Evolutionary conservation across 2,113 vertebrate species (phyloP).

Genomic region (Rattus rattus): DNA sequence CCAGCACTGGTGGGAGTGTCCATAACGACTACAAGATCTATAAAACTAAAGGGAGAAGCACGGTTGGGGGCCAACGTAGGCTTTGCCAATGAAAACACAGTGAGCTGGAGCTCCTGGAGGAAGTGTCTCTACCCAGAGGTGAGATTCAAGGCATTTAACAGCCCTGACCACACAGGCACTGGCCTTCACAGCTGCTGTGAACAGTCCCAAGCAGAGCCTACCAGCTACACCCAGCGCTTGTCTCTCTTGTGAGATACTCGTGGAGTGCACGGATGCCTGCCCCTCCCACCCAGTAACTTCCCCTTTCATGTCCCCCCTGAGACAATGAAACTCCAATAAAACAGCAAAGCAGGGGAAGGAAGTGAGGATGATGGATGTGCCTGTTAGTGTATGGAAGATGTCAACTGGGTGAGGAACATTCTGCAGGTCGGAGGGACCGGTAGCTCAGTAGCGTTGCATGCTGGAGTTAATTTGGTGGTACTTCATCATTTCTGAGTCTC

Average conservation of each 20-base stretch:
- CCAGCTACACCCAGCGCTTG: neutral
- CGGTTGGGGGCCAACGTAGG: neutral
- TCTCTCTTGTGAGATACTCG: neutral
- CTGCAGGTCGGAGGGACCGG: constrained; percentile 18
- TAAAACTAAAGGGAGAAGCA: constrained; percentile 63
- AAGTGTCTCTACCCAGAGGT: constrained; percentile 28
- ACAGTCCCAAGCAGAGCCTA: neutral
- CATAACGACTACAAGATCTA: constrained; percentile 36
- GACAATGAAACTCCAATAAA: constrained; percentile 62
- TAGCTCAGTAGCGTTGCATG: neutral
- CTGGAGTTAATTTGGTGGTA: constrained; percentile 17
- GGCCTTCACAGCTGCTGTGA: constrained; percentile 23
- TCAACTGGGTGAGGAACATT: neutral
- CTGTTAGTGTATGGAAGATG: neutral
- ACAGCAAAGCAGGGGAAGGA: constrained; percentile 38
- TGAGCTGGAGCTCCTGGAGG: constrained; percentile 1
- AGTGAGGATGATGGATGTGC: constrained; percentile 33
- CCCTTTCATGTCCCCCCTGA: neutral
- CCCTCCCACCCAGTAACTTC: neutral
- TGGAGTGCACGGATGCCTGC: neutral
- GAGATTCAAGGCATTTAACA: constrained; percentile 50
- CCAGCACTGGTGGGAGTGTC: constrained; percentile 31
- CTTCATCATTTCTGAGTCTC: constrained; percentile 30
- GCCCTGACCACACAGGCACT: constrained; percentile 39
- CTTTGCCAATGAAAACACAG: constrained; percentile 53